phyloP scores from a whole-genome alignment of 2,797 vertebrate species.

The Notolepis coatsorum region DNA sequence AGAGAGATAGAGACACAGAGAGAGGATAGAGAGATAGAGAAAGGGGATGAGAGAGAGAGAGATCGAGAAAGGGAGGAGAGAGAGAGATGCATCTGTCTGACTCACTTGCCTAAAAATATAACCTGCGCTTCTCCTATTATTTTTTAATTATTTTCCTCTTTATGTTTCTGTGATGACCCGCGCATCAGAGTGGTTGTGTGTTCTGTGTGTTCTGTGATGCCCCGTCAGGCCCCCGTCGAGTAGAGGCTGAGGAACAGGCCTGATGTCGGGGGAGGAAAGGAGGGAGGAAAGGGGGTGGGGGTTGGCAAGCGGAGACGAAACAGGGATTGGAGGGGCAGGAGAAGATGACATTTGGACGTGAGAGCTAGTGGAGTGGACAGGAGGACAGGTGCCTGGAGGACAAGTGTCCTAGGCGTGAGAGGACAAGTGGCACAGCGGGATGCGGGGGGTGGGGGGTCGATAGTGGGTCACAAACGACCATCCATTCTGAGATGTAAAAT shows the following conservation, averaged over 20 bases:
- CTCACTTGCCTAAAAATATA: constrained; percentile 72
- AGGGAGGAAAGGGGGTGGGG: too few species aligned
- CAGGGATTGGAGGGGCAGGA: constrained; percentile 3
- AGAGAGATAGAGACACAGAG: too few species aligned
- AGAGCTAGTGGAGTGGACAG: background rate
- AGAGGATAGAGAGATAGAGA: too few species aligned
- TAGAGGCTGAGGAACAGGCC: constrained; percentile 24
- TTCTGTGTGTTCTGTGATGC: too few species aligned
- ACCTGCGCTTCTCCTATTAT: constrained; percentile 32
- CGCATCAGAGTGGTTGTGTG: constrained; percentile 61
- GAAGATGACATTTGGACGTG: background rate
- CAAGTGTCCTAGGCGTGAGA: background rate
- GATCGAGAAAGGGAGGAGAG: constrained; percentile 2
- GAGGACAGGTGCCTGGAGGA: background rate
- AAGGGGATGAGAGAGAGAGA: constrained; percentile 12
- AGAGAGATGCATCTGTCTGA: constrained; percentile 45
- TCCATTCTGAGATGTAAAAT: background rate
- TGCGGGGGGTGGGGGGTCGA: too few species aligned
- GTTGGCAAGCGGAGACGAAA: too few species aligned
- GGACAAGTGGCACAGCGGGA: constrained; percentile 3
- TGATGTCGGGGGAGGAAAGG: too few species aligned
- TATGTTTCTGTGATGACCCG: constrained; percentile 47
- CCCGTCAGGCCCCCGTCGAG: too few species aligned
- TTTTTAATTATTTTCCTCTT: too few species aligned
- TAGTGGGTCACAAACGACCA: background rate